A percentile compares a stretch with the other conserved stretches of the same genome.
phyloP scores from a whole-genome alignment of 2,113 vertebrate genomes.

The Etheostoma cragini region DNA sequence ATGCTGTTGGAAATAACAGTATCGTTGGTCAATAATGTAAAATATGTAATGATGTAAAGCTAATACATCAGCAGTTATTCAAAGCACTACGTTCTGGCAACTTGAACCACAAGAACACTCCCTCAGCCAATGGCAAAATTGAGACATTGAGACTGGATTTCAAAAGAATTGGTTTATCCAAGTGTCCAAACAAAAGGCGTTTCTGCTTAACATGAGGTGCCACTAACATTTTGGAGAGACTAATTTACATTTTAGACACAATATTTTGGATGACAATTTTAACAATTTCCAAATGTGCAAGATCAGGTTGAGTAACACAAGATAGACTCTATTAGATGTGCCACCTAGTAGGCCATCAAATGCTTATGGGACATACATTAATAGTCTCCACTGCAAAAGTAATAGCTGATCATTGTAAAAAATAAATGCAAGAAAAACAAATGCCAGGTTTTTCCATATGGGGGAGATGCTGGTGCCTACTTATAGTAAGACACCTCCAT shows the following conservation, averaged over 20 bases:
- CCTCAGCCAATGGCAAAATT: neutral
- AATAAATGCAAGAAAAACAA: neutral
- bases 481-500: conserved; percentile 15
- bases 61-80: neutral
- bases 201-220: neutral
- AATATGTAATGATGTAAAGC: neutral
- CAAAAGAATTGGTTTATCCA: neutral
- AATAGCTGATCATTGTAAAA: neutral
- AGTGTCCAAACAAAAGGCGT: neutral
- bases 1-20: neutral
- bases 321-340: neutral
- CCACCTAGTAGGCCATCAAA: neutral
- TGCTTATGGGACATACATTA: neutral
- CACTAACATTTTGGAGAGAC: neutral
- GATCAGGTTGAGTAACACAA: neutral
- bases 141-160: neutral
- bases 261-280: neutral
- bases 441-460: conserved; percentile 19
- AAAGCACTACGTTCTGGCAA: neutral
- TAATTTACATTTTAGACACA: neutral
- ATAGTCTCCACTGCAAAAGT: neutral
- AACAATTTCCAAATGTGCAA: neutral
- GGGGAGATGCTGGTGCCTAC: conserved; percentile 1
- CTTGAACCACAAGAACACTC: neutral
- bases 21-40: neutral